These are phyloP conservation scores for Tragelaphus scriptus DNA, from an alignment of 2,113 vertebrate genomes.

Conservation along the genomic window DNA sequence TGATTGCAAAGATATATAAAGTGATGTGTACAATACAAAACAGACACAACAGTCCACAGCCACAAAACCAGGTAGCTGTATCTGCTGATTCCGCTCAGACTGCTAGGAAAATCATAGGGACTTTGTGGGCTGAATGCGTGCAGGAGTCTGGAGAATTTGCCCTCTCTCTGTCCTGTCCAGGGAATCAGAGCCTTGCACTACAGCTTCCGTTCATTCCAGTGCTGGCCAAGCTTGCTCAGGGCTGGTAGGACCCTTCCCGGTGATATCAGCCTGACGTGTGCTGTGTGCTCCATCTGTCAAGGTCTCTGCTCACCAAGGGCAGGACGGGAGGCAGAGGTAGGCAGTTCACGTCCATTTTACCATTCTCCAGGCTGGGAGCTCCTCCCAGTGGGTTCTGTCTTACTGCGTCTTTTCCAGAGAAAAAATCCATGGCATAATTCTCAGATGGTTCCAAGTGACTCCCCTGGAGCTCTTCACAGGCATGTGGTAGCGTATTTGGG, in stretches of 20 bases:
- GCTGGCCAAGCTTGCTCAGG: fast-evolving
- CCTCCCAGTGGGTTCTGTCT: constrained; percentile 13
- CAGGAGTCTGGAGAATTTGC: background rate
- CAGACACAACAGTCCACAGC: fast-evolving
- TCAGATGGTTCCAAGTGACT: background rate
- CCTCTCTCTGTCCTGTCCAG: background rate
- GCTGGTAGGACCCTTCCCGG: too few species aligned
- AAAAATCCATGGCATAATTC: background rate
- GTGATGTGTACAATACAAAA: background rate
- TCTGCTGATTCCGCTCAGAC: background rate
- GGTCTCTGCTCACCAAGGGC: background rate
- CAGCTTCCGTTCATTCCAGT: fast-evolving
- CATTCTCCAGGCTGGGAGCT: background rate
- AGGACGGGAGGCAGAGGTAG: background rate
- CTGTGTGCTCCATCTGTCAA: background rate
- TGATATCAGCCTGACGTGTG: fast-evolving
- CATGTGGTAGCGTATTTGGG: constrained; percentile 82
- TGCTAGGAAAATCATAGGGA: background rate
- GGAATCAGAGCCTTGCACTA: background rate
- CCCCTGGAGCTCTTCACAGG: constrained; percentile 71
- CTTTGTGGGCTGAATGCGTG: fast-evolving
- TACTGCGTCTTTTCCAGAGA: background rate
- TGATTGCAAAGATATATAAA: background rate
- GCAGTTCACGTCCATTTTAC: fast-evolving
- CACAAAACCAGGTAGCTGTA: background rate